Conservation (phyloP, 2,888 invertebrate species). For the Chymomyza caudatula region DNA sequence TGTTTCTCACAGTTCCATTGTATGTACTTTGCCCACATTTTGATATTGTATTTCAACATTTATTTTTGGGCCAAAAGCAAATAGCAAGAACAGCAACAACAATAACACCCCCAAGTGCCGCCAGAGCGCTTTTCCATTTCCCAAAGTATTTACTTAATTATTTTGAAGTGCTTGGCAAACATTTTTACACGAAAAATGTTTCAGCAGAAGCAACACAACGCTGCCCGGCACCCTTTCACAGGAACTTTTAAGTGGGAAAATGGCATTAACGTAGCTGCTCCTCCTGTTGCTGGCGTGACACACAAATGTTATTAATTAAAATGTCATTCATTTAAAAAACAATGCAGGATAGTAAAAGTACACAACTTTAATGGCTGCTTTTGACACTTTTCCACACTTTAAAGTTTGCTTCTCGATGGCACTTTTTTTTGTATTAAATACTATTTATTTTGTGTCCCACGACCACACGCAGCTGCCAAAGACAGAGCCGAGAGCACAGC, state of each 20-base stretch:
- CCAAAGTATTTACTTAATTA: slow-evolving; percentile 68
- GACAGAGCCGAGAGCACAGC: slow-evolving; percentile 7
- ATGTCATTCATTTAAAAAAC: slow-evolving; percentile 70
- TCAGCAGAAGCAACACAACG: slow-evolving; percentile 33
- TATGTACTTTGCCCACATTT: slow-evolving; percentile 42
- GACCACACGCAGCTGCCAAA: slow-evolving; percentile 57
- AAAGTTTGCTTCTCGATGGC: not conserved
- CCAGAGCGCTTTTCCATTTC: slow-evolving; percentile 15
- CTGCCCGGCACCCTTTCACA: not conserved
- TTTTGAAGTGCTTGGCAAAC: slow-evolving; percentile 68
- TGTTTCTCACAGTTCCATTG: slow-evolving; percentile 33
- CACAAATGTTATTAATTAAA: slow-evolving; percentile 76
- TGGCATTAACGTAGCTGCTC: too few species aligned
- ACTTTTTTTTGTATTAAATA: not conserved
- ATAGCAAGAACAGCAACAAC: not conserved
- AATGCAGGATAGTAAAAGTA: slow-evolving; percentile 17
- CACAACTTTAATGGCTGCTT: slow-evolving; percentile 2
- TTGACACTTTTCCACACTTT: not conserved
- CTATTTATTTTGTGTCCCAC: not conserved
- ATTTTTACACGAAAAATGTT: slow-evolving; percentile 71
- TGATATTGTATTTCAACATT: slow-evolving; percentile 58
- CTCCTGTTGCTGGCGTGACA: slow-evolving; percentile 23
- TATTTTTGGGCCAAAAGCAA: slow-evolving; percentile 25
- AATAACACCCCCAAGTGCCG: slow-evolving; percentile 25
- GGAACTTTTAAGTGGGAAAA: not conserved